Conservation (phyloP, 2,113 vertebrate genomes). For the Spheniscus mendiculus region DNA sequence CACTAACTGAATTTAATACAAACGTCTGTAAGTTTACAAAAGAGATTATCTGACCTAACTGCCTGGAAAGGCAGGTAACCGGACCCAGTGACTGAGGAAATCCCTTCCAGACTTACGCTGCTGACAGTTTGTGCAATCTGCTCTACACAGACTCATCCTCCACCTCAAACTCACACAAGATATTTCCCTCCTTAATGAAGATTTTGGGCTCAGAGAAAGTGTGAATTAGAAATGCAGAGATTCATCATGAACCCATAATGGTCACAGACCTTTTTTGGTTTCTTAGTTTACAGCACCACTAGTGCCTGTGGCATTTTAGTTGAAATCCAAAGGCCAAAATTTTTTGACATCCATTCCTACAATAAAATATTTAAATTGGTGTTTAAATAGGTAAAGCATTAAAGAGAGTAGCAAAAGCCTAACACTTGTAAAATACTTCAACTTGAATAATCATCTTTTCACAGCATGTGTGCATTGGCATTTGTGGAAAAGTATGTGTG, state of each 20-base stretch:
- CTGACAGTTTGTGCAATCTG: neutral
- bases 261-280: neutral
- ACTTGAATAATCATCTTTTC: neutral
- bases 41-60: neutral
- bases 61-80: neutral
- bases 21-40: neutral
- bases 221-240: neutral
- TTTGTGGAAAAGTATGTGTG: neutral
- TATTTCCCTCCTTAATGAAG: neutral
- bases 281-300: neutral
- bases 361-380: neutral
- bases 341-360: neutral
- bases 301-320: neutral
- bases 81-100: neutral
- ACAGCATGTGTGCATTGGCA: neutral
- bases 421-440: constrained; percentile 2
- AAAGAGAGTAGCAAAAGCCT: neutral
- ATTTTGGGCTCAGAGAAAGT: neutral
- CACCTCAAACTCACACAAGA: neutral
- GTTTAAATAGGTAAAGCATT: neutral
- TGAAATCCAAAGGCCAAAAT: neutral
- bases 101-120: neutral
- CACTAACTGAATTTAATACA: constrained; percentile 4
- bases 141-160: neutral
- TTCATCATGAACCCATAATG: neutral